These are phyloP conservation scores for Xiphophorus hellerii DNA, from an alignment of 2,113 vertebrate species.

Conservation along the genomic window DNA sequence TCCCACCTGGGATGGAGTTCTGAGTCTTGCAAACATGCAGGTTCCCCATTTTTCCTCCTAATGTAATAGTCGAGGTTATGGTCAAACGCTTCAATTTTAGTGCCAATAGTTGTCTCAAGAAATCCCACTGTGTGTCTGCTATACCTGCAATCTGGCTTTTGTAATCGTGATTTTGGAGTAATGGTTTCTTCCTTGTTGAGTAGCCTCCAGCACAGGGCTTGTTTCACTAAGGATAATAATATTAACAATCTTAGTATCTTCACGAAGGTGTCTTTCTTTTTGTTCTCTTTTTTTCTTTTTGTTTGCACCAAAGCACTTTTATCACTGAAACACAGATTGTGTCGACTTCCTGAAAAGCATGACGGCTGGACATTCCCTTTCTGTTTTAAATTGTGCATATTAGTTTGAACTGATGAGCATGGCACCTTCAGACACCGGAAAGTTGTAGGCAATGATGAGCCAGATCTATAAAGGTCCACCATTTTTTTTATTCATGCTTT, in stretches of 20 bases:
- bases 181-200: background rate
- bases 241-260: background rate
- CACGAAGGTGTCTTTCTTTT: background rate
- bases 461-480: background rate
- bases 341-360: background rate
- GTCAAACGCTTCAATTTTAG: background rate
- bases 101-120: background rate
- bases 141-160: background rate
- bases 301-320: background rate
- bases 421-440: background rate
- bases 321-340: background rate
- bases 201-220: background rate
- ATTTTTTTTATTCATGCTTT: background rate
- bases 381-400: background rate
- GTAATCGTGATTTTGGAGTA: background rate
- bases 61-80: too few relatives aligned
- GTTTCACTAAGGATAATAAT: background rate
- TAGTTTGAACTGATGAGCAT: background rate
- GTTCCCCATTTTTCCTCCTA: too few relatives aligned
- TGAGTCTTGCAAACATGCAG: too few relatives aligned
- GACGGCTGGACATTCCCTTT: background rate
- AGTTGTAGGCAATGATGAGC: background rate
- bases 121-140: background rate
- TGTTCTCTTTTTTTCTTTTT: background rate
- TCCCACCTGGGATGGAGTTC: too few relatives aligned